Percentiles rank a stretch among this genome's conserved stretches.
Conservation (phyloP, 2,797 vertebrate genomes). For the Cephalopachus bancanus region DNA sequence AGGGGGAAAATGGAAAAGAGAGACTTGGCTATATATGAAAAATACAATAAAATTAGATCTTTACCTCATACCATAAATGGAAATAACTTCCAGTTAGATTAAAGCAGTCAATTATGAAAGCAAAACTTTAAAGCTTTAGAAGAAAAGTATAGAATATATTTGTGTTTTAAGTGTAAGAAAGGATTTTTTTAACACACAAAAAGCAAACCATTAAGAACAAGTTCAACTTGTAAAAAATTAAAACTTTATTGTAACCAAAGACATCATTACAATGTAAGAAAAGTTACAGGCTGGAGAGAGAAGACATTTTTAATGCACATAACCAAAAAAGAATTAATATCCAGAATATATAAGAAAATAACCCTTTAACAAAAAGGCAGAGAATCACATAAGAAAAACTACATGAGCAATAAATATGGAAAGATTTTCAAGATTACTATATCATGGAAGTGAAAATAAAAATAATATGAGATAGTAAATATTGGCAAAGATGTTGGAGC, state of each 20-base stretch:
- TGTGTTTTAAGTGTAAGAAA: constrained; percentile 41
- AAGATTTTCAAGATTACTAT: constrained; percentile 55
- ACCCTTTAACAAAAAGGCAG: constrained; percentile 41
- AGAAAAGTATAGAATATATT: constrained; percentile 46
- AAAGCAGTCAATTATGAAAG: constrained; percentile 58
- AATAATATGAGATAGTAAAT: constrained; percentile 35
- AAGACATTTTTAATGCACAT: constrained; percentile 43
- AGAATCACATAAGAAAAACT: constrained; percentile 60
- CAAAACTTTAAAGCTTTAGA: constrained; percentile 61
- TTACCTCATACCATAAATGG: neutral
- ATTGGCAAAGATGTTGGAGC: constrained; percentile 45
- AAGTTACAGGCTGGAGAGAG: neutral
- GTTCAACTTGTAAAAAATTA: constrained; percentile 43
- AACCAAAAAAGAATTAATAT: constrained; percentile 38
- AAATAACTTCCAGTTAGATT: constrained; percentile 42
- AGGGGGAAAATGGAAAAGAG: neutral
- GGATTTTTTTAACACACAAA: constrained; percentile 46
- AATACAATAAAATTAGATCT: constrained; percentile 27
- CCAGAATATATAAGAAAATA: constrained; percentile 43
- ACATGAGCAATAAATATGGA: constrained; percentile 52
- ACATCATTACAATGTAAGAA: constrained; percentile 40
- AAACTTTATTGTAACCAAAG: constrained; percentile 45
- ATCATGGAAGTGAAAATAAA: constrained; percentile 49
- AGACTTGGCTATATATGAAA: constrained; percentile 35
- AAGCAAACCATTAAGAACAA: constrained; percentile 62